A percentile compares a stretch with the other conserved stretches of the same genome.
Conservation (phyloP, 1,140 invertebrate genomes). For the Schlechtendalia chinensis region DNA sequence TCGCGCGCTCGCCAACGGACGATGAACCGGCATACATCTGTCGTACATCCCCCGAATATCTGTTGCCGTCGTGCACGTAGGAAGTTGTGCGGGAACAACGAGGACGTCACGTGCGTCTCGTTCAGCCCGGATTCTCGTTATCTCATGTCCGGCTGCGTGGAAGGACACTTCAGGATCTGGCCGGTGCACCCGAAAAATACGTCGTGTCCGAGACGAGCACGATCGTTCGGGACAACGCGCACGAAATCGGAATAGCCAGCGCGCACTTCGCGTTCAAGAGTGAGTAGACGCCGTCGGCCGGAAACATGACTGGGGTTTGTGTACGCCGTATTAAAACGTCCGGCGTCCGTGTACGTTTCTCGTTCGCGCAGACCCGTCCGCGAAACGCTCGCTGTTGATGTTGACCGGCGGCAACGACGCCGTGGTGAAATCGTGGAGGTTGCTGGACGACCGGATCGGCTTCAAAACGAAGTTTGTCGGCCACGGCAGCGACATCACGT, state of each 20-base stretch:
- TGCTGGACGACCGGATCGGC: constrained; percentile 54
- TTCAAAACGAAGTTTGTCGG: constrained; percentile 53
- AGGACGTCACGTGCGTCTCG: constrained; percentile 57
- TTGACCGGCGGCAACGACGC: constrained; percentile 73
- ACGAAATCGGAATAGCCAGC: constrained; percentile 62
- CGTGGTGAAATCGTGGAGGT: constrained; percentile 69
- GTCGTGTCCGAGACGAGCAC: constrained; percentile 51
- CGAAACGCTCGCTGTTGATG: constrained; percentile 59
- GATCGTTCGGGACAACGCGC: constrained; percentile 57
- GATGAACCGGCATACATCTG: no score
- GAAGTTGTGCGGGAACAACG: constrained; percentile 50
- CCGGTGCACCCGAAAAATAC: constrained; percentile 55
- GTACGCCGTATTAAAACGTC: no score
- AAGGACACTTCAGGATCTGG: constrained; percentile 61
- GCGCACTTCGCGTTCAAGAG: constrained; percentile 57
- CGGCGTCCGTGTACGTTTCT: no score
- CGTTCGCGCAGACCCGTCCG: constrained; percentile 12
- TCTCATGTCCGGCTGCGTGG: constrained; percentile 60
- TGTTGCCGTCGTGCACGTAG: constrained; percentile 14
- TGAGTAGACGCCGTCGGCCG: no score
- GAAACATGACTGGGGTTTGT: no score
- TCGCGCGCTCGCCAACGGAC: no score
- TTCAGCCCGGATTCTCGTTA: constrained; percentile 61
- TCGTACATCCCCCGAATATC: no score
- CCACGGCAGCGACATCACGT: constrained; percentile 63